Evolutionary conservation across 2,113 vertebrate genomes (phyloP).

Genomic region (Sorex araneus): DNA sequence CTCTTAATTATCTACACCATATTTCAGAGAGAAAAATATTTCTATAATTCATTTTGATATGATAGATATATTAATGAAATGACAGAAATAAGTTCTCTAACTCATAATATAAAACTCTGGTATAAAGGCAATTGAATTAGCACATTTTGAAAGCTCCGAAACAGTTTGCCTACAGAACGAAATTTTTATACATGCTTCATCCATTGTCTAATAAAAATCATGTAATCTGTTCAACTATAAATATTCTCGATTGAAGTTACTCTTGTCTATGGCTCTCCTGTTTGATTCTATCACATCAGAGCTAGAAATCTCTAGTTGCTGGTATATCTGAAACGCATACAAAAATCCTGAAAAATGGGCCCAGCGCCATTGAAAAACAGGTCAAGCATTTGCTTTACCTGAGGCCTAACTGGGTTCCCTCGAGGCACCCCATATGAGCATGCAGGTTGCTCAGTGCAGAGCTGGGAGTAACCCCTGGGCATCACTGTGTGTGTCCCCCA

Average conservation of each 20-base stretch:
- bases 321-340: background rate
- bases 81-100: background rate
- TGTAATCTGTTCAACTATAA: background rate
- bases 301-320: background rate
- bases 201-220: background rate
- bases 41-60: background rate
- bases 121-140: background rate
- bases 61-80: conserved; percentile 36
- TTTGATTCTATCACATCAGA: background rate
- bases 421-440: too few relatives aligned
- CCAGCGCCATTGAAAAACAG: too few relatives aligned
- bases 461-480: too few relatives aligned
- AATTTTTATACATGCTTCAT: background rate
- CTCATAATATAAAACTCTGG: background rate
- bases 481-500: too few relatives aligned
- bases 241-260: background rate
- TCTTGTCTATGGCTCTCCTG: background rate
- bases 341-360: background rate
- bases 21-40: background rate
- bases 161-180: background rate
- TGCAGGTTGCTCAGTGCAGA: too few relatives aligned
- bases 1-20: background rate
- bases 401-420: too few relatives aligned
- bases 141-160: background rate
- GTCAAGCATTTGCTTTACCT: too few relatives aligned